Base-by-base conservation (phyloP, 2,113 vertebrate genomes). In the Macaca mulatta region DNA sequence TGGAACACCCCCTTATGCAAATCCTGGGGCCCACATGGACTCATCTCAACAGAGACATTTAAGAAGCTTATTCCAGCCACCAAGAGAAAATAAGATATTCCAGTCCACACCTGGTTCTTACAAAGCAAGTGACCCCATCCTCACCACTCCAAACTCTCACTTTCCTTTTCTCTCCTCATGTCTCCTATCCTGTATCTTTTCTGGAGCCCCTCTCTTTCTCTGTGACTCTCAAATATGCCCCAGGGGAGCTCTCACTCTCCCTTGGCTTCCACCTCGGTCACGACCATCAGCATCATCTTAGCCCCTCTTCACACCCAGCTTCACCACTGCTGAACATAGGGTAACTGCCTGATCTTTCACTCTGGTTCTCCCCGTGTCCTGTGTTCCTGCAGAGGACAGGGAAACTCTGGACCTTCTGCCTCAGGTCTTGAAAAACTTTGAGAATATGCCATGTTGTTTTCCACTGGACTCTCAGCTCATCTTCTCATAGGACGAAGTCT, bases 21-120 rank as follows among this genome's bases (percentile, higher is more conserved):
- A 5, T 22, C 32, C 22, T 74, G n/a, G 52, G n/a, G 3, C 14
- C n/a, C 17, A 32, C 5, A 75, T 3, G 22, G 43, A 32, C 45
- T 23, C n/a, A 18, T 84, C 64, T 95, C 25, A 67, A 64, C 77
- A 70, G 48, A 79, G 40, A 70, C 72, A 61, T 86, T 91, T 69
- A 69, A 57, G 64, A 70, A 83, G 22, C 30, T 94, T 70, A 16
- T 55, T 83, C 55, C 20, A 52, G n/a, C 57, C 38, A 67, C 79
- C n/a, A 89, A 64, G 50, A 86, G 74, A 70, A 86, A 82, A 35
- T 78, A 84, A 40, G 35, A 55, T 61, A 61, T 69, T 91, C 61
- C 12, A 72, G 4, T 78, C 6, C 85, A 35, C 23, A 79, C 5
- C 2, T 72, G n/a, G 38, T 95, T 59, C 74, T 72, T 57, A 59